Conservation (phyloP, 2,113 vertebrate genomes). For the Arenaria interpres region DNA sequence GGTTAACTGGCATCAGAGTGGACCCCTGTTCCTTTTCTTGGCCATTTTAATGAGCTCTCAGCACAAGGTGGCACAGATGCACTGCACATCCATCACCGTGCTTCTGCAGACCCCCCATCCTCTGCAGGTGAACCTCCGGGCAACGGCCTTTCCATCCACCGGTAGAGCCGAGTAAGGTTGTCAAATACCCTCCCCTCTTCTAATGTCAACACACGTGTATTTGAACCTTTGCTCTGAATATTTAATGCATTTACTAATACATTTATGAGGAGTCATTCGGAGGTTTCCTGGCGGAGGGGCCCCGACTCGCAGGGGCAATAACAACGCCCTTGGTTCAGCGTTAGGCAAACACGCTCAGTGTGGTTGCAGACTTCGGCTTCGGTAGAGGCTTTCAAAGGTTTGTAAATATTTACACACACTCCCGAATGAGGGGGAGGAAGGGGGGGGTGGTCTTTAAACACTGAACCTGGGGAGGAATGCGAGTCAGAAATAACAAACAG, state of each 20-base stretch:
- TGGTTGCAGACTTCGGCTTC: background rate
- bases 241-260: conserved; percentile 30
- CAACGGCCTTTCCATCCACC: background rate
- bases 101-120: background rate
- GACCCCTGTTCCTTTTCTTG: background rate
- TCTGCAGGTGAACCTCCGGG: background rate
- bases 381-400: conserved; percentile 10
- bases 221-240: conserved; percentile 36
- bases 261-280: conserved; percentile 23
- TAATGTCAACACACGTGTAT: background rate
- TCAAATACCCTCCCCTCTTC: background rate
- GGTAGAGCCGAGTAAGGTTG: background rate
- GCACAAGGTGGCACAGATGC: background rate
- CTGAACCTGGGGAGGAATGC: background rate
- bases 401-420: conserved; percentile 54
- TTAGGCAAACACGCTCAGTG: conserved; percentile 19
- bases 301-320: background rate
- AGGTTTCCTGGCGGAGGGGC: background rate
- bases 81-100: background rate
- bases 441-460: background rate
- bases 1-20: background rate
- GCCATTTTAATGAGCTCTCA: background rate
- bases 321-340: background rate
- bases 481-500: conserved; percentile 38
- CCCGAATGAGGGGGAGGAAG: background rate